Base-by-base conservation (phyloP, 2,888 invertebrate species). In the Eumacrocentrus americanus region DNA sequence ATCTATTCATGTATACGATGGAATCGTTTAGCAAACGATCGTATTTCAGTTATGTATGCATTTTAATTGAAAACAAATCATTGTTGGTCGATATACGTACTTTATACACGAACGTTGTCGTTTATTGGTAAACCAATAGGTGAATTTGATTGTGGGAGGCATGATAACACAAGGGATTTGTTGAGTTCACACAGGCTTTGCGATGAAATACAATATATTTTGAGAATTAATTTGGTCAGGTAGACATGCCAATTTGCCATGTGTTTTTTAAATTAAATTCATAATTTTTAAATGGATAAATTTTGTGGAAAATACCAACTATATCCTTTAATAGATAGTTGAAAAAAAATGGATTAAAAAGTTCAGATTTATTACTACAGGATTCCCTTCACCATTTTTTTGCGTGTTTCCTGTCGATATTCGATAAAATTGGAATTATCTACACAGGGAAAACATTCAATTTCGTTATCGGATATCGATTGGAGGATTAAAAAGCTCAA, bases 391-490 rank as follows among this genome's bases (percentile, higher is more conserved):
- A 9, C 4, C 9, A 29, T 29, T 29, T 29, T 29, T 29, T 29
- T 29, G 29, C 9, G 5, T 29, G 5, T 29, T 9, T 29, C 29
- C 9, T 29, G 29, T 29, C n/a, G 29, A 29, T 29, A 29, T 29
- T 29, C 5, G 9, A 29, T 29, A 29, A 29, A 29, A 29, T 6
- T 4, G 29, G 29, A 29, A 29, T 29, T 29, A 29, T 29, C 4
- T 29, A 6, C 29, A 29, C 29, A 51, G 18, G 9, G 51, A 51
- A 51, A 51, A 51, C 51, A 51, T 35, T 51, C 51, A 51, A 51
- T 51, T 51, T 51, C 51, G 34, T 51, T 51, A 51, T 51, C 51
- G 51, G 11, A 16, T 35, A 35, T 51, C 16, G 51, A 51, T 35
- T 25, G 20, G 16, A n/a, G 23, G 23, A 18, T 16, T 47, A n/a